Percentiles rank a stretch among this genome's conserved stretches.
These are phyloP conservation scores for Alexandromys fortis DNA, from an alignment of 2,113 vertebrate species.

Conservation along the genomic window DNA sequence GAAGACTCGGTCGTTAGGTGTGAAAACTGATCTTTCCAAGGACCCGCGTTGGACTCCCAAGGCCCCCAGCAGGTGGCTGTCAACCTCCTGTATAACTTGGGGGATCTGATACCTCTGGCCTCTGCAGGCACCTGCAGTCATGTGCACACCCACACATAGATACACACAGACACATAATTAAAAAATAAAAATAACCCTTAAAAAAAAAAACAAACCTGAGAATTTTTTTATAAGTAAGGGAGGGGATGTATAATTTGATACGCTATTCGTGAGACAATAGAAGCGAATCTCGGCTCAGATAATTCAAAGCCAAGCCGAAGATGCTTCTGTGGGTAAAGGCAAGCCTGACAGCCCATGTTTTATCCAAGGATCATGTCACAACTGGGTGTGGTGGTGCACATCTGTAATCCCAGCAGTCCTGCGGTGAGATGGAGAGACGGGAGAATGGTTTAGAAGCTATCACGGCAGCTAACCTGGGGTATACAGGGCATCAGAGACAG, in stretches of 20 bases:
- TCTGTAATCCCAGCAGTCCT: neutral
- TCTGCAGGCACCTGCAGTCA: neutral
- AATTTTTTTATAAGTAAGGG: neutral
- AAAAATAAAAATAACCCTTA: neutral
- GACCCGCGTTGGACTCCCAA: neutral
- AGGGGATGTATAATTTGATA: neutral
- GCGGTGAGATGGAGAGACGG: neutral
- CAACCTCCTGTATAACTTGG: neutral
- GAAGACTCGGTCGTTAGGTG: neutral
- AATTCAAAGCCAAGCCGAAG: neutral
- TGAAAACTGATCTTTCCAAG: neutral
- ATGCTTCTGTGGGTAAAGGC: neutral
- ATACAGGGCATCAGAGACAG: neutral
- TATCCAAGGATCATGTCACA: neutral
- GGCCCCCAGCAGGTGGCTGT: neutral
- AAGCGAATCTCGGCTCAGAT: constrained; percentile 5
- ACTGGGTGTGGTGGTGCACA: neutral
- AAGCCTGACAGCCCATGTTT: neutral
- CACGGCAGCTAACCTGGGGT: neutral
- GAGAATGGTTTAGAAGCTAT: neutral
- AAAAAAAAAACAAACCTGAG: neutral
- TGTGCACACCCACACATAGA: neutral
- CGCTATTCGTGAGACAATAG: neutral
- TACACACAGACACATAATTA: neutral
- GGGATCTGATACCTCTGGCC: neutral